Base-by-base conservation (phyloP, 1,140 invertebrate genomes). In the Cyrtorhinus lividipennis region DNA sequence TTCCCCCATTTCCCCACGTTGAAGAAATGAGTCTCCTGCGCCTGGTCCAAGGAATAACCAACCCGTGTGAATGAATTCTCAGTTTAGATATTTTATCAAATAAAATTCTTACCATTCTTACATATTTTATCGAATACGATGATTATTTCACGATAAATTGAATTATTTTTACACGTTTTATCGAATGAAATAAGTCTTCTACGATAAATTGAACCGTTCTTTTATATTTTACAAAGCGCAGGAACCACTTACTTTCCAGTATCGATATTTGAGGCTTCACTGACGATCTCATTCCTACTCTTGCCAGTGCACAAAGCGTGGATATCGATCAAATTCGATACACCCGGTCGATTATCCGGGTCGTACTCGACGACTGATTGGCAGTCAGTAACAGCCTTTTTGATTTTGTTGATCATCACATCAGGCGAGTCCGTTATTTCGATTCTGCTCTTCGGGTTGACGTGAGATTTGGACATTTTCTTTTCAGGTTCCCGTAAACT, bases 381-480 rank as follows among this genome's bases (percentile, higher is more conserved):
- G 68, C 84, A 92, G 74, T 99, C 96, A 0, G 94, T 97, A 0
- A 96, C 73, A 0, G 95, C 84, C 75, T 95, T 96, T 71, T 88
- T 91, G 2, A 96, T 76, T 76, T 97, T 98, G 13, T 26, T 62
- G 2, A 73, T 56, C 56, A 99, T 86, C 27, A 74, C 71, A 30
- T 95, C 89, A 0, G 89, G 83, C 0, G 79, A 70, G 74, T 99
- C 95, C 22, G 76, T 83, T 1, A 98, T 71, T 60, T 88, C 80
- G 56, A 99, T 89, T 61, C 86, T 77, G 64, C 86, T 86, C 70
- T 83, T 87, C 0, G 78, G 68, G 77, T 92, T 84, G 0, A 75
- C 66, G 67, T 94, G 88, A 0, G 95, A 98, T 77, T 99, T 99
- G 3, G 95, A 98, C 96, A 99, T 99, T 78, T 99, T 99, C 70